phyloP scores from a whole-genome alignment of 2,797 vertebrate genomes.

The Gadopsis marmoratus region DNA sequence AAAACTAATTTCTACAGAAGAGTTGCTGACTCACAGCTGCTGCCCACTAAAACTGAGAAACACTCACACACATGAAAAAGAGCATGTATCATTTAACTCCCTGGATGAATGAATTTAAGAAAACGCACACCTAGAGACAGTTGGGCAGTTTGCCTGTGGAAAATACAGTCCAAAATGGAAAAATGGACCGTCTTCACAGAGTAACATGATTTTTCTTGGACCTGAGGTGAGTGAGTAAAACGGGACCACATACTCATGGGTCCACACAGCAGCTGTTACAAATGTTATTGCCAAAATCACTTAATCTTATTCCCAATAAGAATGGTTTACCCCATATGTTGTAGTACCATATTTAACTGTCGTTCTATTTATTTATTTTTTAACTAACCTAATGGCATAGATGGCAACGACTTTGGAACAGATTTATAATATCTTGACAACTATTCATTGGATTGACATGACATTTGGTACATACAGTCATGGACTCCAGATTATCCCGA shows the following conservation, averaged over 20 bases:
- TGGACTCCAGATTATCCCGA: background rate
- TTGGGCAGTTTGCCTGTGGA: slow-evolving; percentile 13
- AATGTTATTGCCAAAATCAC: slow-evolving; percentile 1
- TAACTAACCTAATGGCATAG: background rate
- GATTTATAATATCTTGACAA: background rate
- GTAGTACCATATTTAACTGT: background rate
- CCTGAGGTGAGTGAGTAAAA: slow-evolving; percentile 26
- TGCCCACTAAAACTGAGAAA: background rate
- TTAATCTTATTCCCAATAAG: background rate
- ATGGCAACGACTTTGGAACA: background rate
- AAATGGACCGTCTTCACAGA: slow-evolving; percentile 3
- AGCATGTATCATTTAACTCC: slow-evolving; percentile 26
- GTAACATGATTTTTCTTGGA: slow-evolving; percentile 43
- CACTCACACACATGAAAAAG: background rate
- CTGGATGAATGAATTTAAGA: slow-evolving; percentile 14
- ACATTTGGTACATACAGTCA: background rate
- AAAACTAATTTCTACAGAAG: background rate
- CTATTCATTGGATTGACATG: background rate
- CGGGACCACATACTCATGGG: background rate
- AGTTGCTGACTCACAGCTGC: slow-evolving; percentile 30
- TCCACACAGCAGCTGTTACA: slow-evolving; percentile 10
- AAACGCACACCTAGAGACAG: background rate
- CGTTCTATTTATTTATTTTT: background rate
- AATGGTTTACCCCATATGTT: background rate
- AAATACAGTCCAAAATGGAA: slow-evolving; percentile 22